Evolutionary conservation across 2,113 vertebrate species (phyloP).

Genomic region (Podiceps cristatus): DNA sequence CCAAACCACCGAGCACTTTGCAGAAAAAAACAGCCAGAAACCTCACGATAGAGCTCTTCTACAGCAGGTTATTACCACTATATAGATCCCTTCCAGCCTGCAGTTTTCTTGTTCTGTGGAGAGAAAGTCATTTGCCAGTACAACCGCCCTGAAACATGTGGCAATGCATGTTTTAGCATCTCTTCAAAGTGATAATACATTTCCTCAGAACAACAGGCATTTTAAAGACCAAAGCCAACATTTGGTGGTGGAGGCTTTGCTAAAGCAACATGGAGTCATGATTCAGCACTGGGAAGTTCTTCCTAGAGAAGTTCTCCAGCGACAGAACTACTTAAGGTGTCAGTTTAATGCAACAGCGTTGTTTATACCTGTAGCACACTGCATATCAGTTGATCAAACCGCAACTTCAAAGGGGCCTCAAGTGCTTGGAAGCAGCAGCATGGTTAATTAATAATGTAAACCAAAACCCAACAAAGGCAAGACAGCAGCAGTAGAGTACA

Average conservation of each 20-base stretch:
- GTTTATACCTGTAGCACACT: background rate
- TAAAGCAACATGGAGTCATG: background rate
- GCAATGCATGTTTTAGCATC: background rate
- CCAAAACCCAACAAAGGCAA: slow-evolving; percentile 13
- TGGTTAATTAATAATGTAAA: slow-evolving; percentile 53
- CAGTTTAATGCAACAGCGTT: background rate
- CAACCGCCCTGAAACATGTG: background rate
- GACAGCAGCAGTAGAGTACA: background rate
- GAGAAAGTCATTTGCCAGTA: background rate
- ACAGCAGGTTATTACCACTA: background rate
- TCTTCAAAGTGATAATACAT: background rate
- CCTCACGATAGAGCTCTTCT: background rate
- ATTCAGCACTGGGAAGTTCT: background rate
- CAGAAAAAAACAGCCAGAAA: background rate
- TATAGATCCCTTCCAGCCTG: background rate
- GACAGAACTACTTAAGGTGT: background rate
- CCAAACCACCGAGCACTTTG: background rate
- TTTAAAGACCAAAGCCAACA: background rate
- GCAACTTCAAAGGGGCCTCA: slow-evolving; percentile 13
- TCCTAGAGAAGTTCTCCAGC: accelerated
- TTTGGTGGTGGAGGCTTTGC: background rate
- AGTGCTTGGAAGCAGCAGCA: background rate
- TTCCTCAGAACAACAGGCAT: background rate
- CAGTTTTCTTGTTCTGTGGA: background rate
- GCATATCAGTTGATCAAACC: background rate